phyloP scores from a whole-genome alignment of 2,888 invertebrate genomes.

The Drosophila borborema region DNA sequence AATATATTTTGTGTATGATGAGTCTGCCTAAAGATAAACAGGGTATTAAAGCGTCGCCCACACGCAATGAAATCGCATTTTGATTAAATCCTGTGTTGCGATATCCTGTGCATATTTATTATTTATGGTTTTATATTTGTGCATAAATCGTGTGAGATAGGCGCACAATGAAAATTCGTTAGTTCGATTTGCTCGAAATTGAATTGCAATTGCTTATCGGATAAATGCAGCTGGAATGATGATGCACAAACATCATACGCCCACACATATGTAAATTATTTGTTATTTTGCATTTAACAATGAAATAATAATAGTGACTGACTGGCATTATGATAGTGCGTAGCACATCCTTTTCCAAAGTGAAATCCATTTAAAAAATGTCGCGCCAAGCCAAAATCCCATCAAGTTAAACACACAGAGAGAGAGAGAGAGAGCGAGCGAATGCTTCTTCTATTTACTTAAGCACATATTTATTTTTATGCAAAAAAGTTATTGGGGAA shows the following conservation, averaged over 20 bases:
- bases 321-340: slow-evolving; percentile 8
- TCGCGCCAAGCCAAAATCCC: slow-evolving; percentile 42
- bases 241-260: not conserved
- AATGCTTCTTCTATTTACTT: slow-evolving; percentile 40
- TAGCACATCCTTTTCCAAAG: not conserved
- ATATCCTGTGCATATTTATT: slow-evolving; percentile 9
- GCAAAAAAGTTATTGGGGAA: not conserved
- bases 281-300: slow-evolving; percentile 14
- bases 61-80: accelerated
- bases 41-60: not conserved
- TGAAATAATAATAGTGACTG: slow-evolving; percentile 5
- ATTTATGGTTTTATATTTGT: slow-evolving; percentile 23
- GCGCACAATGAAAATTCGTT: slow-evolving; percentile 3
- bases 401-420: slow-evolving; percentile 46
- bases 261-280: not conserved
- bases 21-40: not conserved
- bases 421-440: not conserved
- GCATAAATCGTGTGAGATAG: slow-evolving; percentile 17
- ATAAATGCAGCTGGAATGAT: not conserved
- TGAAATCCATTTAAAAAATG: slow-evolving; percentile 15
- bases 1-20: no score
- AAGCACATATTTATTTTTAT: slow-evolving; percentile 29
- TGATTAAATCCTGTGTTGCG: slow-evolving; percentile 11
- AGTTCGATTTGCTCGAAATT: slow-evolving; percentile 1
- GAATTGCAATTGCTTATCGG: slow-evolving; percentile 18